Percentiles rank a stretch among this genome's conserved stretches.
Evolutionary conservation across 2,888 invertebrate genomes (phyloP).

Genomic region (Lasioglossum marginatum): DNA sequence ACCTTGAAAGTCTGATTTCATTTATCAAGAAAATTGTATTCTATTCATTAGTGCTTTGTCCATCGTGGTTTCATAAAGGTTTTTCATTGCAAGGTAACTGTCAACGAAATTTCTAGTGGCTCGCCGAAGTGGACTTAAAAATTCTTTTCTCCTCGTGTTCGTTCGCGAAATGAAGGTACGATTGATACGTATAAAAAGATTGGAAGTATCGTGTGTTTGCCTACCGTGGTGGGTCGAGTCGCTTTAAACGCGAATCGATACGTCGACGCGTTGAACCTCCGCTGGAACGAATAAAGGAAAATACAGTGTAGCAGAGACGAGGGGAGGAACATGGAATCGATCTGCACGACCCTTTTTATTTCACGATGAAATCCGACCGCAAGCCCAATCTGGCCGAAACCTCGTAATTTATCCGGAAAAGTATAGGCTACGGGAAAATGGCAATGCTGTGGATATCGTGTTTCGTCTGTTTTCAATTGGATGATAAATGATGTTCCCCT

Average conservation of each 20-base stretch:
- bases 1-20: not conserved
- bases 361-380: constrained; percentile 64
- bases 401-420: constrained; percentile 67
- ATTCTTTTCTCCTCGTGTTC: constrained; percentile 19
- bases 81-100: not conserved
- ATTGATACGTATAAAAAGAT: constrained; percentile 32
- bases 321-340: constrained; percentile 38
- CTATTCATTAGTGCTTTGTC: not conserved
- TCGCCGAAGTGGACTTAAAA: not conserved
- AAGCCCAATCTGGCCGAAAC: constrained; percentile 55
- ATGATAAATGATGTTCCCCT: constrained; percentile 54
- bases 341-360: constrained; percentile 62
- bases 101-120: not conserved
- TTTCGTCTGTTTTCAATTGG: constrained; percentile 69
- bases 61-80: not conserved
- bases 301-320: constrained; percentile 24
- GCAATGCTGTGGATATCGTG: constrained; percentile 53
- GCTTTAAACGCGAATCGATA: constrained; percentile 60
- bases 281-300: constrained; percentile 60
- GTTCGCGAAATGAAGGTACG: not conserved
- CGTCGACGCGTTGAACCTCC: constrained; percentile 48
- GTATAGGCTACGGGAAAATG: constrained; percentile 53
- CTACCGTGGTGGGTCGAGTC: constrained; percentile 22
- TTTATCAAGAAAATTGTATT: not conserved
- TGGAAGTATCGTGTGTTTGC: constrained; percentile 38